Conservation (phyloP, 1,140 invertebrate genomes). For the Aleiodes sp. region DNA sequence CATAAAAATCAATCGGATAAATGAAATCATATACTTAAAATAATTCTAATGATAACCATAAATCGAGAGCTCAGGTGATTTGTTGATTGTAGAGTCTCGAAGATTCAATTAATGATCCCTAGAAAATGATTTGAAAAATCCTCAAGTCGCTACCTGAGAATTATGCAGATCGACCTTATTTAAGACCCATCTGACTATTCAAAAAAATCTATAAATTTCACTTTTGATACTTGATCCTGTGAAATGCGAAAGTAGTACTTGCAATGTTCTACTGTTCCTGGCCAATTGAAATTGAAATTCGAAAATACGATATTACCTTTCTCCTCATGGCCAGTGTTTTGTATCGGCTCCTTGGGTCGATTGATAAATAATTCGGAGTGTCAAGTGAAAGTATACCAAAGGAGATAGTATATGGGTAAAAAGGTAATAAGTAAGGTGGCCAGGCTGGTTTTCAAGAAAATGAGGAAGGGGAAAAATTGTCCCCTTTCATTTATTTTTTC, state of each 20-base stretch:
- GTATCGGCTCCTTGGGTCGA: constrained; percentile 4
- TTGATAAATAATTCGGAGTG: constrained; percentile 29
- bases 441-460: constrained; percentile 11
- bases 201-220: too few relatives aligned
- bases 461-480: neutral
- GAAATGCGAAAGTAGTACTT: neutral
- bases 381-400: constrained; percentile 21
- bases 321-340: constrained; percentile 12
- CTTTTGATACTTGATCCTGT: too few relatives aligned
- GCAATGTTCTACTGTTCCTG: neutral
- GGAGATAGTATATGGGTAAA: neutral
- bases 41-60: too few relatives aligned
- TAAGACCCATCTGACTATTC: too few relatives aligned
- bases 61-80: too few relatives aligned
- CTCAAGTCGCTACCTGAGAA: too few relatives aligned
- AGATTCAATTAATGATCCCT: too few relatives aligned
- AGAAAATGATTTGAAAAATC: too few relatives aligned
- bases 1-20: too few relatives aligned
- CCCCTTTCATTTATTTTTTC: neutral
- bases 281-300: constrained; percentile 12
- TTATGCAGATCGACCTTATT: too few relatives aligned
- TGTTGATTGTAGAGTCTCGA: too few relatives aligned
- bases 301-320: constrained; percentile 20
- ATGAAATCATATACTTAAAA: too few relatives aligned
- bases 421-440: neutral